Percentiles rank a stretch among this genome's conserved stretches.
These are phyloP conservation scores for Reinhardtius hippoglossoides DNA, from an alignment of 2,113 vertebrate species.

Conservation along the genomic window DNA sequence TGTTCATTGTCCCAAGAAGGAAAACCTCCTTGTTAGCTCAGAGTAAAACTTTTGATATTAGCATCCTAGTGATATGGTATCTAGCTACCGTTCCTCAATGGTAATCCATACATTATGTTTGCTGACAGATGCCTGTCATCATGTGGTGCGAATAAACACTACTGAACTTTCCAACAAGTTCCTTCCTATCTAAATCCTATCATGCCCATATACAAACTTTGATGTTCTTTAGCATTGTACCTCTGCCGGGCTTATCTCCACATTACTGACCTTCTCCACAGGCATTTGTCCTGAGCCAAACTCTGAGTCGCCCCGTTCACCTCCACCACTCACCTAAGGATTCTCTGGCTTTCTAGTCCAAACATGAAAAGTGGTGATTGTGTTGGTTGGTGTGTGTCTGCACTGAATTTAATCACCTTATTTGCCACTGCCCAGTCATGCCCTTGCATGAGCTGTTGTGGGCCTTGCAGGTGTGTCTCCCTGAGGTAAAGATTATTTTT, in stretches of 20 bases:
- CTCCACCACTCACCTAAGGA: slow-evolving; percentile 19
- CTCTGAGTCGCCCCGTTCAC: slow-evolving; percentile 8
- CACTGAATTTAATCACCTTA: slow-evolving; percentile 16
- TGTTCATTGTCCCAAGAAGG: background rate
- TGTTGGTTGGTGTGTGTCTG: slow-evolving; percentile 17
- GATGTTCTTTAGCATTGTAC: background rate
- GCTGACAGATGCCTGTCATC: background rate
- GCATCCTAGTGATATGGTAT: no score
- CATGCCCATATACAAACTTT: background rate
- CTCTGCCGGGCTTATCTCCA: background rate
- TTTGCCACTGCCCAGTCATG: slow-evolving; percentile 58
- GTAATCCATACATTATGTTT: background rate
- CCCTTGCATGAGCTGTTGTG: slow-evolving; percentile 27
- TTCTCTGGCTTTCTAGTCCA: slow-evolving; percentile 44
- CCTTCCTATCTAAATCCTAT: background rate
- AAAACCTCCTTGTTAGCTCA: background rate
- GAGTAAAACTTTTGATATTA: no score
- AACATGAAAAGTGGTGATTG: slow-evolving; percentile 45
- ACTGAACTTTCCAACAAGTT: background rate
- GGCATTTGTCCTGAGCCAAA: background rate
- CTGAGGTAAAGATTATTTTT: slow-evolving; percentile 54
- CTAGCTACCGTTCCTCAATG: no score
- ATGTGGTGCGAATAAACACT: background rate
- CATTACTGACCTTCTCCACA: slow-evolving; percentile 3
- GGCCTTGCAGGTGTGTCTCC: slow-evolving; percentile 37